A percentile compares a stretch with the other conserved stretches of the same genome.
phyloP scores from a whole-genome alignment of 2,797 vertebrate genomes.

The Hephaestus fuliginosus region DNA sequence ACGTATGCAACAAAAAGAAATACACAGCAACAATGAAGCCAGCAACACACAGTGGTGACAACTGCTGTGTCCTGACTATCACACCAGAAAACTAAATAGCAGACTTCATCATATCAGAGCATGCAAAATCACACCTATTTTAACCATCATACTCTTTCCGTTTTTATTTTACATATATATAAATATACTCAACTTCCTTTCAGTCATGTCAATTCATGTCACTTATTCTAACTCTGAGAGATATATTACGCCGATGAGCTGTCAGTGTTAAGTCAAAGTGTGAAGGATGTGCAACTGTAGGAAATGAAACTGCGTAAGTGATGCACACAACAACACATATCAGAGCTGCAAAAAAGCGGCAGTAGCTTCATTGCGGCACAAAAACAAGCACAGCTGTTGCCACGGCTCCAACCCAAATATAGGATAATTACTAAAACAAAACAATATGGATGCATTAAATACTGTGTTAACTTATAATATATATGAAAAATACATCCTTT shows the following conservation, averaged over 20 bases:
- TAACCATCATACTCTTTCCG: background rate
- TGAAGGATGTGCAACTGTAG: conserved; percentile 18
- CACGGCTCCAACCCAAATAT: background rate
- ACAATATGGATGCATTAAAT: background rate
- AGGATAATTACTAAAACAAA: background rate
- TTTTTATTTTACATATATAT: background rate
- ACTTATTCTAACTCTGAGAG: background rate
- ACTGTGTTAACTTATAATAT: background rate
- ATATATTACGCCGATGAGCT: background rate
- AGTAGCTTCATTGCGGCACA: background rate
- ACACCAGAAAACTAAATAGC: background rate
- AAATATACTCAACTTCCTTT: background rate
- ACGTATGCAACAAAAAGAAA: conserved; percentile 64
- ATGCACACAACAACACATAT: conserved; percentile 23
- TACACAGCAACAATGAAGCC: conserved; percentile 25
- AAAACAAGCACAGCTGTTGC: conserved; percentile 29
- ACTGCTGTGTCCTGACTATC: background rate
- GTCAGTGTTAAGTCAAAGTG: conserved; percentile 29
- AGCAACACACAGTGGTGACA: conserved; percentile 4
- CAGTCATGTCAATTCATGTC: background rate
- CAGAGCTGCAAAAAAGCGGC: conserved; percentile 17
- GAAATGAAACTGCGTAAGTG: conserved; percentile 60
- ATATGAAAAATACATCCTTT: background rate
- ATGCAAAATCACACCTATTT: conserved; percentile 1
- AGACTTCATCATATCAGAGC: background rate